Conservation (phyloP, 2,797 vertebrate species). For the Salmo trutta region DNA sequence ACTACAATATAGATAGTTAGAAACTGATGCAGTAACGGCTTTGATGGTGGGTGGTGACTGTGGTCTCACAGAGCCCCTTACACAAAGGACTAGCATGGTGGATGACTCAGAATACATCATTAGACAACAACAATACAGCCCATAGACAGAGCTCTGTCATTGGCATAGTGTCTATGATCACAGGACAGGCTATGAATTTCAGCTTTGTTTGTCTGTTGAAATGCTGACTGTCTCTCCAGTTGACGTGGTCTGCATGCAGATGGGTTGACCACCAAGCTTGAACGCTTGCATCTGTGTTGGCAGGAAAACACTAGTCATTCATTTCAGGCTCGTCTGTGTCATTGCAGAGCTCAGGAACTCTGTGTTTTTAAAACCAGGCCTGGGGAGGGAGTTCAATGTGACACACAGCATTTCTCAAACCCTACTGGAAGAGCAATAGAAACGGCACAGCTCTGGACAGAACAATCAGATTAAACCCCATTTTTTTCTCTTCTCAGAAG, state of each 20-base stretch:
- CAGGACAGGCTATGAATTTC: constrained; percentile 51
- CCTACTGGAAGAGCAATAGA: not conserved
- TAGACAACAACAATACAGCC: constrained; percentile 45
- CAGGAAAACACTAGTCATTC: constrained; percentile 23
- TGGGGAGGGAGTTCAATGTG: not conserved
- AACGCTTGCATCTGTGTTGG: not conserved
- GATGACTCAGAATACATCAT: constrained; percentile 58
- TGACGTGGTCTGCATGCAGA: constrained; percentile 30
- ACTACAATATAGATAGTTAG: constrained; percentile 11
- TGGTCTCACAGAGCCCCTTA: not conserved
- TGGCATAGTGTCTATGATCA: constrained; percentile 28
- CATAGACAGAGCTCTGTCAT: constrained; percentile 37
- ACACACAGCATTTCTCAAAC: not conserved
- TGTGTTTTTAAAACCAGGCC: not conserved
- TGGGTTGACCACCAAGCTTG: not conserved
- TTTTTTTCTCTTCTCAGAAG: not conserved
- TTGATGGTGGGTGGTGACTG: constrained; percentile 49
- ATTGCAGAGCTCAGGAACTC: not conserved
- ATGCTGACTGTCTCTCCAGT: constrained; percentile 27
- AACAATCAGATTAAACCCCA: not conserved
- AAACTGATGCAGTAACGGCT: constrained; percentile 30
- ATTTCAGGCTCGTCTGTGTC: not conserved
- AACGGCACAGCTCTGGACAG: not conserved
- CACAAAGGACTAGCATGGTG: constrained; percentile 14
- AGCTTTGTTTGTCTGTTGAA: constrained; percentile 53